Evolutionary conservation across 2,888 invertebrate genomes (phyloP).

Genomic region (Pycnomerus fuliginosus): DNA sequence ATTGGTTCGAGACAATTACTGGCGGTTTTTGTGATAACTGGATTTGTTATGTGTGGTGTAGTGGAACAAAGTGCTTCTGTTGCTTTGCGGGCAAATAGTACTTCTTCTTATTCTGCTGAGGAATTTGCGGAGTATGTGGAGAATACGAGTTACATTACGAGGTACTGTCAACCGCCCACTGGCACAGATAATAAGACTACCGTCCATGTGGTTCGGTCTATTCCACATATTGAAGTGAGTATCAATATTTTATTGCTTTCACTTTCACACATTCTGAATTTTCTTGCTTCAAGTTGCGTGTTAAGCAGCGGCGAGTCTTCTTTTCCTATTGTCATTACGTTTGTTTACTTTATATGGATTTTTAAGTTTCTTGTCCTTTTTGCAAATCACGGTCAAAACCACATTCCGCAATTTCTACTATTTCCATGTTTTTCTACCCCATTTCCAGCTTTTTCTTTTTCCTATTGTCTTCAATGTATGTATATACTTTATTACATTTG

Average conservation of each 20-base stretch:
- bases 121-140: slow-evolving; percentile 55
- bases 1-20: slow-evolving; percentile 56
- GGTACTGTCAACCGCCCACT: slow-evolving; percentile 49
- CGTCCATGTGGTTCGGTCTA: slow-evolving; percentile 49
- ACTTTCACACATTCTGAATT: not conserved
- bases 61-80: slow-evolving; percentile 60
- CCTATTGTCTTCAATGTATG: no score
- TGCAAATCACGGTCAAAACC: no score
- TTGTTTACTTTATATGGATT: no score
- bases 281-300: slow-evolving; percentile 1
- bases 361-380: no score
- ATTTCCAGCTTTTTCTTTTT: no score
- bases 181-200: slow-evolving; percentile 39
- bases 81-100: slow-evolving; percentile 56
- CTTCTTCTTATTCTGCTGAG: slow-evolving; percentile 49
- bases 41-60: slow-evolving; percentile 58
- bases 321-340: no score
- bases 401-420: no score
- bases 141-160: slow-evolving; percentile 54
- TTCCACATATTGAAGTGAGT: slow-evolving; percentile 52
- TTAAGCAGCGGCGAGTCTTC: no score
- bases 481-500: no score
- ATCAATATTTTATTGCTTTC: not conserved
- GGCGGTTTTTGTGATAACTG: slow-evolving; percentile 56
- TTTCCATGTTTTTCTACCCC: no score